Evolutionary conservation across 2,113 vertebrate genomes (phyloP), one percentile per base, ranked within the genome.

Genomic region (Emydocephalus ijimae): DNA sequence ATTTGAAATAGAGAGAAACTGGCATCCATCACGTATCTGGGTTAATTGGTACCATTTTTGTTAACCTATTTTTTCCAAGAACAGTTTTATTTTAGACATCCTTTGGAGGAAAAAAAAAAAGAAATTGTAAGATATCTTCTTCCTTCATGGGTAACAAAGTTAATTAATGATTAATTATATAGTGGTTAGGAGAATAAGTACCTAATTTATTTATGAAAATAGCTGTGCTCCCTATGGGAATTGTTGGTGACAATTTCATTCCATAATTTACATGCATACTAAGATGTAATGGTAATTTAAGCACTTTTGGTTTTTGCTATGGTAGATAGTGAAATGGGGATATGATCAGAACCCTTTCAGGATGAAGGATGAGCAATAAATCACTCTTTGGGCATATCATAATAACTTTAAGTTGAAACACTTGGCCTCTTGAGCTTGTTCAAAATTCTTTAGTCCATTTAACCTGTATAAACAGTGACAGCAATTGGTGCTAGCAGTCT

Each of bases 161-260:
- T 88, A 85, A 89, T 93, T 90, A 50, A 87, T 89, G 43, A 92
- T 85, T 85, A 4, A 39, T 15, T 81, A 26, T 91, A 29, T 93
- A 48, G 81, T 93, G 64, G 1, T 50, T 29, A 1, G 85, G 59
- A 26, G 69, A 61, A 85, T 56, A 91, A 85, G 54, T 93, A 69
- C 39, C 57, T 59, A 92, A 64, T 64, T 69, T 89, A 21, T 93
- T 39, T 50, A 43, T 89, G 61, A 91, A 93, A 56, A 86, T 23
- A 50, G 29, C 18, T 55, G 12, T 11, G 2, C 14, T 8, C 90
- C 15, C 14, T 4, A 93, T 95, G 87, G 43, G 54, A 92, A 90
- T 50, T 0, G 0, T 29, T 26, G 45, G 57, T 34, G 90, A 48
- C 8, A 56, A 0, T 11, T 1, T 74, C 54, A 7, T 2, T 20